Evolutionary conservation across 2,797 vertebrate species (phyloP).

Genomic region (Danio jaintianensis): DNA sequence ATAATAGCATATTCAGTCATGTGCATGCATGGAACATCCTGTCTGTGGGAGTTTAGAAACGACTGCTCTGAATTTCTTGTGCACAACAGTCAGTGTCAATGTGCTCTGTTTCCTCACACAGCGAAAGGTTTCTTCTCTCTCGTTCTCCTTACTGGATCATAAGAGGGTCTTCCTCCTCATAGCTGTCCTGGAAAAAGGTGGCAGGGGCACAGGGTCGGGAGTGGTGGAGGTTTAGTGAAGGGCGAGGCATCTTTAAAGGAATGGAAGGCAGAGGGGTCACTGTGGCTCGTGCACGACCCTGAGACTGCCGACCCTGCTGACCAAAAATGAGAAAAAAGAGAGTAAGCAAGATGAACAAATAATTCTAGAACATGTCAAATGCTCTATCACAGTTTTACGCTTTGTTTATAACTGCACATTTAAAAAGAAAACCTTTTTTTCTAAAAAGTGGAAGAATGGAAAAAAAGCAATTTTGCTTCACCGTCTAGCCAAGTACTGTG

Average conservation of each 20-base stretch:
- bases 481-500: neutral
- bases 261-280: conserved; percentile 59
- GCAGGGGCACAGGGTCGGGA: conserved; percentile 28
- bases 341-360: neutral
- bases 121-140: conserved; percentile 11
- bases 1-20: conserved; percentile 14
- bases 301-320: conserved; percentile 45
- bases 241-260: conserved; percentile 52
- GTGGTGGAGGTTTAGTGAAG: conserved; percentile 51
- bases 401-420: neutral
- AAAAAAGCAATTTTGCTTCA: neutral
- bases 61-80: conserved; percentile 2
- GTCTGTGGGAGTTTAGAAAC: conserved; percentile 32
- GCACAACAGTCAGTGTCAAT: conserved; percentile 1
- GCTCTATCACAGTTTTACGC: neutral
- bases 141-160: conserved; percentile 30
- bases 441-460: neutral
- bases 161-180: conserved; percentile 33
- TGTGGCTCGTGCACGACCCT: conserved; percentile 55
- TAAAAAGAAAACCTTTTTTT: neutral
- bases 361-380: neutral
- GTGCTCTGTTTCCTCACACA: conserved; percentile 27
- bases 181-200: conserved; percentile 46
- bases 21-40: conserved; percentile 31
- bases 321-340: conserved; percentile 28